These are phyloP conservation scores for Camponotus floridanus DNA, from an alignment of 1,140 invertebrate genomes.

Conservation along the genomic window DNA sequence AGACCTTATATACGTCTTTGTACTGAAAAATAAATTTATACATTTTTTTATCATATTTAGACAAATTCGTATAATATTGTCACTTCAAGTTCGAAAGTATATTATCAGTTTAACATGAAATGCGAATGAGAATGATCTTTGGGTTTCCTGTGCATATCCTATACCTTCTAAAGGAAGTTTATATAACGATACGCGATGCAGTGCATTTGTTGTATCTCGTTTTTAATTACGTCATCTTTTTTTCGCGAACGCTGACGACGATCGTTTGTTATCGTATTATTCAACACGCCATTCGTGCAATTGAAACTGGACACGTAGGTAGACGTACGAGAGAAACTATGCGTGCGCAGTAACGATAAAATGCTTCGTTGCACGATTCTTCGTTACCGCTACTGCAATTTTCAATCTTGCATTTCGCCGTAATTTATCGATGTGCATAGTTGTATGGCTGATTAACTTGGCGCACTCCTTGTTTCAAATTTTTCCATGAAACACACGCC, in stretches of 20 bases:
- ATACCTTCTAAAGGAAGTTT: neutral
- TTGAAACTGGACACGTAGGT: slow-evolving; percentile 22
- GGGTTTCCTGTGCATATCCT: neutral
- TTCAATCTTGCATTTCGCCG: neutral
- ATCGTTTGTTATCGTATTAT: slow-evolving; percentile 34
- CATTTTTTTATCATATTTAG: neutral
- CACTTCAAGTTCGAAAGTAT: slow-evolving; percentile 1
- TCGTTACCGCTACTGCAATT: slow-evolving; percentile 26
- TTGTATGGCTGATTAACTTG: neutral
- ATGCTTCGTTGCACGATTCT: slow-evolving; percentile 2
- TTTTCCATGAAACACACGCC: neutral
- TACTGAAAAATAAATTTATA: neutral
- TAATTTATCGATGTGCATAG: slow-evolving; percentile 2
- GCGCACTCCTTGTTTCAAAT: neutral
- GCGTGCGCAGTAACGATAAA: slow-evolving; percentile 3
- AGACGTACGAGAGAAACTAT: neutral
- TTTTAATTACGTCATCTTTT: slow-evolving; percentile 25
- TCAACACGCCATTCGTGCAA: slow-evolving; percentile 29
- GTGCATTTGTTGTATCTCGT: slow-evolving; percentile 29
- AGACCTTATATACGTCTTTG: neutral
- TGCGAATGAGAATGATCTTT: neutral
- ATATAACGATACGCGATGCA: neutral
- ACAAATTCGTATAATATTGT: neutral
- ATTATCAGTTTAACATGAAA: neutral
- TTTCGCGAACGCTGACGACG: neutral